A percentile compares a stretch with the other conserved stretches of the same genome.
phyloP scores from a whole-genome alignment of 2,113 vertebrate genomes.

The Campylomormyrus tamandua region DNA sequence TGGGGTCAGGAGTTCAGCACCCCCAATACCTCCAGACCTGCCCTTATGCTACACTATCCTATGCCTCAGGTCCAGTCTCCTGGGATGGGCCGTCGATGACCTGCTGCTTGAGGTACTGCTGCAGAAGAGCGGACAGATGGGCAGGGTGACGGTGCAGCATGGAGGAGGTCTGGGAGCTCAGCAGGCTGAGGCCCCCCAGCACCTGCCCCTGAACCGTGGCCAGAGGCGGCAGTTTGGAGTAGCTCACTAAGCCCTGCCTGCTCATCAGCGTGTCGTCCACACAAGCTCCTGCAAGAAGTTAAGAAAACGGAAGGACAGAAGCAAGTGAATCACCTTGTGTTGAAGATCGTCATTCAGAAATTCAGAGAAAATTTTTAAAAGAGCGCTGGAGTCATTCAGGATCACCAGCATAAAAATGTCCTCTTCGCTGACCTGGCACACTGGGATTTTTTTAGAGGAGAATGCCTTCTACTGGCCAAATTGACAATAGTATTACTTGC shows the following conservation, averaged over 20 bases:
- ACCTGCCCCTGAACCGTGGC: slow-evolving; percentile 60
- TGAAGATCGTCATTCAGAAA: not conserved
- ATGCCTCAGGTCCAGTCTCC: slow-evolving; percentile 15
- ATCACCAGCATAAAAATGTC: not conserved
- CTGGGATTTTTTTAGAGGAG: not conserved
- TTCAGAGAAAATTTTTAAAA: not conserved
- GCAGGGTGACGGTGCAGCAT: slow-evolving; percentile 66
- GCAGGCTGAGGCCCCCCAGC: slow-evolving; percentile 61
- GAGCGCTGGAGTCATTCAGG: not conserved
- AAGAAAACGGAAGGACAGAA: not conserved
- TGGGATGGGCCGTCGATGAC: not conserved
- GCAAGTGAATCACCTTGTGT: not conserved
- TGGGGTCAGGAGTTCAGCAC: not conserved
- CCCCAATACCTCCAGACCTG: not conserved
- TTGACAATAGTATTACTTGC: not conserved
- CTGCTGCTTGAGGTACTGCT: slow-evolving; percentile 66
- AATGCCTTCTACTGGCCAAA: not conserved
- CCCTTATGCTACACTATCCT: slow-evolving; percentile 36
- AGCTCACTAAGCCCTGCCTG: slow-evolving; percentile 64
- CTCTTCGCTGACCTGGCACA: not conserved
- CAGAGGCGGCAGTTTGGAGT: slow-evolving; percentile 71
- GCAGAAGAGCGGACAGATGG: slow-evolving; percentile 65
- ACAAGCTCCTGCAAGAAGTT: slow-evolving; percentile 65
- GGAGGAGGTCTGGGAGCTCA: slow-evolving; percentile 57
- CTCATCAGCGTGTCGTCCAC: slow-evolving; percentile 79